A percentile compares a stretch with the other conserved stretches of the same genome.
Conservation (phyloP, 1,140 invertebrate species). For the Aphis craccivora region DNA sequence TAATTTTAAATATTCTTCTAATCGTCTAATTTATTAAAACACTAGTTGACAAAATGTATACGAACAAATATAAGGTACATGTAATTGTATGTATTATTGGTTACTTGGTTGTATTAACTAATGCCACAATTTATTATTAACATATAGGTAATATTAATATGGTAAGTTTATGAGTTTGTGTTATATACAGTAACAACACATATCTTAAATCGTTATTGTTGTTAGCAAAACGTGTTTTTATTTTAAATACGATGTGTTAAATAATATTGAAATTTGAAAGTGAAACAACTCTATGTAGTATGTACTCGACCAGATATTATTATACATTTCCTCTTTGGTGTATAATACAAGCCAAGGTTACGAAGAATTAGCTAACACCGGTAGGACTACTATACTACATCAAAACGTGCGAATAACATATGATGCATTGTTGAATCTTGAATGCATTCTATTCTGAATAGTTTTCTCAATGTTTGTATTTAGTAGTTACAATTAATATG, state of each 20-base stretch:
- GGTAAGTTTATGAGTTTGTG: neutral
- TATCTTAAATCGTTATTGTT: neutral
- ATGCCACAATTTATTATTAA: neutral
- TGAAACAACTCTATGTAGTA: neutral
- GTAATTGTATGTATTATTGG: neutral
- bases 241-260: slow-evolving; percentile 8
- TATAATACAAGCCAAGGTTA: slow-evolving; percentile 44
- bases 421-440: neutral
- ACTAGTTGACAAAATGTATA: neutral
- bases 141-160: neutral
- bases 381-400: neutral
- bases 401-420: slow-evolving; percentile 14
- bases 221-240: slow-evolving; percentile 12
- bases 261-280: slow-evolving; percentile 48
- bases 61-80: neutral
- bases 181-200: neutral
- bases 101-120: neutral
- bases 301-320: slow-evolving; percentile 35
- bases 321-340: slow-evolving; percentile 42
- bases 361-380: slow-evolving; percentile 31
- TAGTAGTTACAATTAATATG: neutral
- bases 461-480: neutral
- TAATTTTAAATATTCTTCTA: neutral
- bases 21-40: neutral
- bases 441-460: neutral